Conservation (phyloP, 2,888 invertebrate species). For the Lepidochitona cinerea region DNA sequence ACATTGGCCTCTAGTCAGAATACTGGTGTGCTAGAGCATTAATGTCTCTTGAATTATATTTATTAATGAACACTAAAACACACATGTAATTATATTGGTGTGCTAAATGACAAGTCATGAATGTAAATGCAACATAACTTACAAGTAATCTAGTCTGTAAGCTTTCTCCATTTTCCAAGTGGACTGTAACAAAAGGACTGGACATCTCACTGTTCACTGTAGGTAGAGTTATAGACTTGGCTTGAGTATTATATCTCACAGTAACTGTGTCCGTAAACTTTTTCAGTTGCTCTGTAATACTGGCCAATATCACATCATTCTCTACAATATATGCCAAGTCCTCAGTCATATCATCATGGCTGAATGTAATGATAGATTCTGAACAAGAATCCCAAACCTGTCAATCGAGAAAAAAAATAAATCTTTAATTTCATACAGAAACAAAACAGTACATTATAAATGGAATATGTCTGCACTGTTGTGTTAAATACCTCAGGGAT, state of each 20-base stretch:
- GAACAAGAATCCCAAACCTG: constrained; percentile 96
- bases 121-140: too few species aligned
- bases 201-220: constrained; percentile 32
- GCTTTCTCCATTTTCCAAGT: constrained; percentile 65
- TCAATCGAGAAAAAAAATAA: constrained; percentile 34
- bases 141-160: constrained; percentile 72
- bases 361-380: constrained; percentile 89
- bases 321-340: constrained; percentile 94
- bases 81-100: too few species aligned
- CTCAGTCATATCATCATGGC: constrained; percentile 79
- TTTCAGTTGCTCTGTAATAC: constrained; percentile 75
- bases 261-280: constrained; percentile 75
- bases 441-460: too few species aligned
- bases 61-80: too few species aligned
- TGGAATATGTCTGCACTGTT: too few species aligned
- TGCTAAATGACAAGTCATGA: too few species aligned
- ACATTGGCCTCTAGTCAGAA: too few species aligned
- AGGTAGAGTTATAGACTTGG: constrained; percentile 72
- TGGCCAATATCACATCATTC: constrained; percentile 87
- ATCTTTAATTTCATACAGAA: too few species aligned
- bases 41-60: too few species aligned
- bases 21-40: too few species aligned
- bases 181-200: constrained; percentile 63
- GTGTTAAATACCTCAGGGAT: too few species aligned
- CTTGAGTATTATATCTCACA: constrained; percentile 80